phyloP scores from a whole-genome alignment of 1,140 invertebrate genomes.

The Cecropterus lyciades region DNA sequence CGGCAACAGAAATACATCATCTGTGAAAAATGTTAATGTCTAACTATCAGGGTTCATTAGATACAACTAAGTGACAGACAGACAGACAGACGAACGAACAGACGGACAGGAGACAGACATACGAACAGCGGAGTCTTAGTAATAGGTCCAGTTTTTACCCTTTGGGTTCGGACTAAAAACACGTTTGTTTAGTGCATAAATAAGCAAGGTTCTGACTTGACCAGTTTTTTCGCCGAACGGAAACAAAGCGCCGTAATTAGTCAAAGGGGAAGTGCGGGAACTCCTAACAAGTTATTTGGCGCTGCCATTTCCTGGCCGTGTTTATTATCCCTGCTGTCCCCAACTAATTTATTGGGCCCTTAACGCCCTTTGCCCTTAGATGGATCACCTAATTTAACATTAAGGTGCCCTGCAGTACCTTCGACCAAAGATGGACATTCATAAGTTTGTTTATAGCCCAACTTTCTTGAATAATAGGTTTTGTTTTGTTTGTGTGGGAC shows the following conservation, averaged over 20 bases:
- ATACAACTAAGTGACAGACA: no score
- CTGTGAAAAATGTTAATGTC: no score
- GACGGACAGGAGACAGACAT: no score
- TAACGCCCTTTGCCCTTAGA: slow-evolving; percentile 72
- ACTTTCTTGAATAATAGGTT: slow-evolving; percentile 2
- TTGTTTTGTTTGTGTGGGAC: slow-evolving; percentile 2
- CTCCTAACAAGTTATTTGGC: slow-evolving; percentile 74
- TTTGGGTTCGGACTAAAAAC: no score
- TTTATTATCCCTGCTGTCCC: slow-evolving; percentile 78
- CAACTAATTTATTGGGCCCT: slow-evolving; percentile 78
- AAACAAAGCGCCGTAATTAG: slow-evolving; percentile 74
- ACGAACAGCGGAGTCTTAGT: no score
- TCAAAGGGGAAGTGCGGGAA: slow-evolving; percentile 66
- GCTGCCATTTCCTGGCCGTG: slow-evolving; percentile 61
- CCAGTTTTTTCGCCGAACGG: slow-evolving; percentile 43
- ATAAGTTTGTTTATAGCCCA: slow-evolving; percentile 49
- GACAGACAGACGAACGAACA: no score
- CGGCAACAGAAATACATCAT: no score
- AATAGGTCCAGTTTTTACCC: no score
- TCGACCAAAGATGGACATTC: slow-evolving; percentile 47
- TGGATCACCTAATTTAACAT: slow-evolving; percentile 81
- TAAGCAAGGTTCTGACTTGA: slow-evolving; percentile 21
- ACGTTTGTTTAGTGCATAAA: no score
- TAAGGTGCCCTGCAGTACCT: slow-evolving; percentile 58
- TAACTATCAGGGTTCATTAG: no score